These are phyloP conservation scores for Muscina levida DNA, from an alignment of 2,888 invertebrate species.

Conservation along the genomic window DNA sequence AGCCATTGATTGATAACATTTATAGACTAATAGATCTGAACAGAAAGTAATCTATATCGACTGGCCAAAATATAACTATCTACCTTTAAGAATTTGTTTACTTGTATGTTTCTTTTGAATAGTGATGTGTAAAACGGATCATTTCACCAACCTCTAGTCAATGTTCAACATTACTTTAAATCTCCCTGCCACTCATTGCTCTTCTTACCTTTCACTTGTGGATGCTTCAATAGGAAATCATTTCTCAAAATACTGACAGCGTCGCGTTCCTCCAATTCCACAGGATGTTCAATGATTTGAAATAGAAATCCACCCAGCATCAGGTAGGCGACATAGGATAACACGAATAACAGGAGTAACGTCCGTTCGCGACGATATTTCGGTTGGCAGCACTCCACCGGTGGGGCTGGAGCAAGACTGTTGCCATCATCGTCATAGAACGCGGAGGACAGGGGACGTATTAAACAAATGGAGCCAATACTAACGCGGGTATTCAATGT, in stretches of 20 bases:
- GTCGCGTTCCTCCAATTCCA: slow-evolving; percentile 82
- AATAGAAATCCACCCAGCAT: slow-evolving; percentile 86
- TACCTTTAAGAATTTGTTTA: too few relatives aligned
- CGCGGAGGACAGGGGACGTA: slow-evolving; percentile 37
- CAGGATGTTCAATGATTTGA: slow-evolving; percentile 84
- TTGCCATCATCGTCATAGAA: not conserved
- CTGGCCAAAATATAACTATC: too few relatives aligned
- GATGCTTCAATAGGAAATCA: slow-evolving; percentile 82
- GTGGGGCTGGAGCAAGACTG: slow-evolving; percentile 4
- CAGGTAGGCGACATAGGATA: slow-evolving; percentile 84
- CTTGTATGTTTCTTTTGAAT: too few relatives aligned
- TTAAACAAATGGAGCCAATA: slow-evolving; percentile 58
- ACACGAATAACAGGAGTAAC: slow-evolving; percentile 81
- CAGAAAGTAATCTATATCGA: too few relatives aligned
- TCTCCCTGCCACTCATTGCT: too few relatives aligned
- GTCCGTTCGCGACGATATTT: slow-evolving; percentile 64
- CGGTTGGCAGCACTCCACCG: slow-evolving; percentile 1
- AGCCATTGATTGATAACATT: too few relatives aligned
- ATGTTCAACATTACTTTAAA: too few relatives aligned
- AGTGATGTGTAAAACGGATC: too few relatives aligned
- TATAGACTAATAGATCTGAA: too few relatives aligned
- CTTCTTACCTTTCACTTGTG: slow-evolving; percentile 83
- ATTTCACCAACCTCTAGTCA: too few relatives aligned
- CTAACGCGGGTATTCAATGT: slow-evolving; percentile 62
- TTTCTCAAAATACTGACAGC: slow-evolving; percentile 81